Evolutionary conservation across 2,113 vertebrate genomes (phyloP), one percentile per base, ranked within the genome.

Genomic region (Malurus alboscapulatus): DNA sequence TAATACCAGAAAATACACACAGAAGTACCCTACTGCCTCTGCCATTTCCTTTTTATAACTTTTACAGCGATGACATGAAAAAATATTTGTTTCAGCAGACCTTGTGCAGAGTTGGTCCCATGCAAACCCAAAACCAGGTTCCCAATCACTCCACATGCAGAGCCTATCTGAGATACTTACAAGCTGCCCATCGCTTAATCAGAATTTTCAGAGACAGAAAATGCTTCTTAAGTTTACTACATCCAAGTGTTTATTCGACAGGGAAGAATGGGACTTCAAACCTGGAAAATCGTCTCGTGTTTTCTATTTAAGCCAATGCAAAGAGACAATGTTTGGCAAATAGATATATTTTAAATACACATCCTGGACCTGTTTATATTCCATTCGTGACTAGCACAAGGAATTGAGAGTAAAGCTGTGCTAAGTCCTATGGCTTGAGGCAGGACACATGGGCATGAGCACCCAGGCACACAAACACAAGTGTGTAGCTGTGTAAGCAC

Each of bases 351-450:
- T 93, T 69, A 92, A 94, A 69, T 74, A 87, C 81, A 94, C 81
- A 94, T 92, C 91, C 89, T 92, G 91, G 34, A 85, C 6, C 2
- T 62, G 38, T 94, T 96, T 96, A 85, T 62, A 77, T 6, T 67
- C 32, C 34, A 10, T 83, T 66, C 79, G 45, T 32, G 58, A 84
- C 26, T 65, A 82, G 75, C 26, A 30, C 1, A 34, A 22, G 54
- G 71, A 89, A 69, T 3, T 29, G 24, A 66, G 50, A 72, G 63
- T 18, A 85, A 84, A 84, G 66, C 45, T 59, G 36, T 2, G 0
- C 38, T 40, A 55, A 81, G 12, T 40, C 58, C 59, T 57, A n/a
- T 53, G 42, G 32, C 42, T 69, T 50, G n/a, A 94, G 62, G 21
- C 29, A 69, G 48, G 48, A 66, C 29, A 47, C 2, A 2, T 19